These are phyloP conservation scores for Spizaetus ornatus DNA, from an alignment of 2,113 vertebrate species.

Conservation along the genomic window DNA sequence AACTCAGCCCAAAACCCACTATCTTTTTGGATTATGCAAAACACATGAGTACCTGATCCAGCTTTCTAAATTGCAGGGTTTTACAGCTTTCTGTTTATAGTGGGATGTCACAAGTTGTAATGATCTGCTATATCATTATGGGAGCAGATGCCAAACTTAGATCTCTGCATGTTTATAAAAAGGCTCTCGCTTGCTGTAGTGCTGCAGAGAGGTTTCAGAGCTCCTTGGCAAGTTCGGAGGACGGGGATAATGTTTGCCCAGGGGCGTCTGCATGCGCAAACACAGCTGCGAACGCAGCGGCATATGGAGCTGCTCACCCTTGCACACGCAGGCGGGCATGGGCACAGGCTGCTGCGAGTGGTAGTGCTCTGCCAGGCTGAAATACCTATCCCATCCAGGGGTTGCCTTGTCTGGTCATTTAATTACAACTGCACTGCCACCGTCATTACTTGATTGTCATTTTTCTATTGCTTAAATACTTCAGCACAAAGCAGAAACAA, in stretches of 20 bases:
- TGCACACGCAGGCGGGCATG: neutral
- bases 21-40: conserved; percentile 41
- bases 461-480: neutral
- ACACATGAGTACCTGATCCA: neutral
- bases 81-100: neutral
- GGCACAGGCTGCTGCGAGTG: neutral
- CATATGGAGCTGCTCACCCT: accelerated
- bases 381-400: accelerated
- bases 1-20: neutral
- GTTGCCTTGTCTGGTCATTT: accelerated
- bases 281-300: neutral
- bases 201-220: neutral
- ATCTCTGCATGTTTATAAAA: neutral
- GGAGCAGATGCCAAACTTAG: conserved; percentile 29
- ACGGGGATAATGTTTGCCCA: neutral
- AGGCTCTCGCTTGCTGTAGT: neutral
- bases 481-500: neutral
- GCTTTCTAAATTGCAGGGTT: conserved; percentile 25
- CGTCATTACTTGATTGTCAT: accelerated
- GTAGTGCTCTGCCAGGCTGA: neutral
- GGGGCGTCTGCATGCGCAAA: neutral
- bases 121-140: conserved; percentile 36
- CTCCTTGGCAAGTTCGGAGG: neutral
- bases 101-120: conserved; percentile 39
- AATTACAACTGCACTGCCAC: accelerated